Base-by-base conservation (phyloP, 2,797 vertebrate genomes). In the Mastacembelus armatus region DNA sequence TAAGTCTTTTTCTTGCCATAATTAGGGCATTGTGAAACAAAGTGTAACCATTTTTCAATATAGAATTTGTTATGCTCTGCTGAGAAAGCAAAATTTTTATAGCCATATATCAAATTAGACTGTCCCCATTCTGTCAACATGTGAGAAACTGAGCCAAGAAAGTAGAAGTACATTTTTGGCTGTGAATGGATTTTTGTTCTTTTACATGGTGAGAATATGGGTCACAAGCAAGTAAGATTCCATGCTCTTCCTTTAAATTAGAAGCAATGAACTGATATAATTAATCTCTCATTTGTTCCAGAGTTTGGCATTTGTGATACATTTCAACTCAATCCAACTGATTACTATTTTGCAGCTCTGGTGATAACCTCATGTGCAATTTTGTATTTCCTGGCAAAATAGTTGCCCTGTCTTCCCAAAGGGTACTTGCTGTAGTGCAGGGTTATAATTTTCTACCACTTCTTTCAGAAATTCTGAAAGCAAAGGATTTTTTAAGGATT, bases 61-160 rank as follows among this genome's bases (percentile, higher is more conserved):
- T 81, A 85, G 77, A 64, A 78, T 85, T 89, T 87, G 80, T 89
- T 87, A 88, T 81, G 75, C 87, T 87, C 84, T 92, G 91, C 92
- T 93, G 90, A 92, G 88, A 82, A 90, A 86, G 91, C 89, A 89
- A 81, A 85, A 15, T 4, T 27, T 72, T 85, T 92, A 91, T 93
- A 86, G 58, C 89, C 84, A 92, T 92, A 89, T 82, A 92, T 93
- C 91, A 92, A 92, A 89, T 91, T 91, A 88, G 89, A 86, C 85
- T 90, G 93, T 86, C 90, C 93, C 69, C 87, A 93, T 93, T 93
- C 92, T 94, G 92, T 94, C 93, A 92, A 42, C 78, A 71, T 71
- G 69, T 66, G 75, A 78, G 73, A 83, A 84, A 83, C 71, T 19
- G 45, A 87, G 82, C 82, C 81, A 84, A 85, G 81, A 79, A 78